Evolutionary conservation across 2,113 vertebrate genomes (phyloP).

Genomic region (Odobenus rosmarus): DNA sequence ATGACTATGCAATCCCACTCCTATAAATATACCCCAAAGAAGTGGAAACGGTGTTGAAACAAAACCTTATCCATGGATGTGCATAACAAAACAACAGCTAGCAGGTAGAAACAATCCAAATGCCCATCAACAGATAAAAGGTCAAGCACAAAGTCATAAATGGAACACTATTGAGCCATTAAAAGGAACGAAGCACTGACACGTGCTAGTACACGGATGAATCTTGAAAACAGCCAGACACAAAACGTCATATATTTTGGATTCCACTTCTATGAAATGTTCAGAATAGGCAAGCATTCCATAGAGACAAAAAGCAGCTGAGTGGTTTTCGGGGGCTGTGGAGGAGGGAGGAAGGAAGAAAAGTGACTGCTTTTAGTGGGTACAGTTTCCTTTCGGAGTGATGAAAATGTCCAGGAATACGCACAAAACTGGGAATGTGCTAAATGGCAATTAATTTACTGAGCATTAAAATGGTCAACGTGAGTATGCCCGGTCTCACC

Average conservation of each 20-base stretch:
- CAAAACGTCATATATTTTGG: background rate
- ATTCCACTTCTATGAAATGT: background rate
- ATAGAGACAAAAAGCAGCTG: background rate
- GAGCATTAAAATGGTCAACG: background rate
- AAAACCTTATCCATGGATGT: background rate
- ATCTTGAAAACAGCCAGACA: background rate
- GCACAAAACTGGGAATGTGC: fast-evolving
- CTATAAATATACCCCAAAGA: background rate
- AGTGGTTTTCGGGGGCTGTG: background rate
- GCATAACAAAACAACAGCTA: background rate
- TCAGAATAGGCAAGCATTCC: background rate
- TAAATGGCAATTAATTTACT: background rate
- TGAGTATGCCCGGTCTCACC: background rate
- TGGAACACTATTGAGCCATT: background rate
- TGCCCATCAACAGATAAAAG: background rate
- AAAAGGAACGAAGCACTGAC: background rate
- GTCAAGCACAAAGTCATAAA: background rate
- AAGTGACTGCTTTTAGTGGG: background rate
- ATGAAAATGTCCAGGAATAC: background rate
- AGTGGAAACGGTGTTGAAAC: background rate
- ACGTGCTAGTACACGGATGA: background rate
- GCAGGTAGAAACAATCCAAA: background rate
- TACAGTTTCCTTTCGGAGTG: background rate
- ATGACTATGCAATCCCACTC: background rate
- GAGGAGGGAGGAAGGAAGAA: too few species aligned